Evolutionary conservation across 2,888 invertebrate genomes (phyloP), one percentile per base, ranked within the genome.

Genomic region (Linnaemya tessellans): DNA sequence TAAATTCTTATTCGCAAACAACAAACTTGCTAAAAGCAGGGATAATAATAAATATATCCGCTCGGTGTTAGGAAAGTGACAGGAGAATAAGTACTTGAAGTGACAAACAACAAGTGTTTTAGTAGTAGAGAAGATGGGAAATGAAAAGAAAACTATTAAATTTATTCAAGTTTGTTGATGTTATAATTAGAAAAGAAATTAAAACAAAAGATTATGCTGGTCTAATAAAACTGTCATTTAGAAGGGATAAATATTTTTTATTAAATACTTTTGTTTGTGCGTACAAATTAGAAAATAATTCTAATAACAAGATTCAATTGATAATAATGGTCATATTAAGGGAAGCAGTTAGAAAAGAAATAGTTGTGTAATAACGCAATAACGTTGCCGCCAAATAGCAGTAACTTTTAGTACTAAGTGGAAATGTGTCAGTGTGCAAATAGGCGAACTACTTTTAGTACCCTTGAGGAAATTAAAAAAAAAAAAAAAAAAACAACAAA

Each of bases 131-230:
- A 30, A 30, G 30, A 30, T n/a, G n/a, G 5, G 5, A 75, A 38
- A 64, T 0, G 5, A 60, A 25, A 60, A 51, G 30, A 70, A 49
- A 58, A 25, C 10, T 51, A 54, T 62, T 64, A 56, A 13, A 54
- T 43, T 64, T 46, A 79, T 54, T 79, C 41, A 71, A 62, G 64
- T 60, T 18, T 18, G 18, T 38, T 64, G 35, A 56, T 64, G 54
- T 79, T 64, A 20, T 64, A 71, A 70, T 79, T 79, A 54, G 30
- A 41, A 41, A 67, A 60, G 25, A 67, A 60, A 74, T 41, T 73
- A 49, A 80, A 30, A 67, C 20, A 67, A 60, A 58, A 51, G 15
- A 67, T 71, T 56, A 71, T 73, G n/a, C n/a, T 74, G 49, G 15
- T 4, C 80, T 60, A 60, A 80, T 49, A 43, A n/a, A 74, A 60